Conservation (phyloP, 2,888 invertebrate species). For the Aporophyla nigra region DNA sequence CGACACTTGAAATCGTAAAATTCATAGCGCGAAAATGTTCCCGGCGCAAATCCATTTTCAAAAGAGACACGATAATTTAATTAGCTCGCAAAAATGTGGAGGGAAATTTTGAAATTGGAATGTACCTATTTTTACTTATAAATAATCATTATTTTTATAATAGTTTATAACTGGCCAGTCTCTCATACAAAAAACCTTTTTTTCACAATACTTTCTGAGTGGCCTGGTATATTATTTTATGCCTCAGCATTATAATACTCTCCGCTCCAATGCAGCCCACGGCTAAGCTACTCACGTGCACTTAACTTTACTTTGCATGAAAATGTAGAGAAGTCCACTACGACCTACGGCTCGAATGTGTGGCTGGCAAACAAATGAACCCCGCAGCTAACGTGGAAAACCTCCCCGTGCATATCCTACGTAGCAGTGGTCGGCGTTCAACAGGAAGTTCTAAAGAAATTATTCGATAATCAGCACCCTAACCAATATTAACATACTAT, state of each 20-base stretch:
- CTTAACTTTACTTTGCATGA: neutral
- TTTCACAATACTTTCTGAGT: no score
- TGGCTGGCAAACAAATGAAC: neutral
- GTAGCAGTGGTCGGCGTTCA: neutral
- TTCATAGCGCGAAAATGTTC: no score
- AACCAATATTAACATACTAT: neutral
- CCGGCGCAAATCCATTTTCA: no score
- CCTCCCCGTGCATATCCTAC: neutral
- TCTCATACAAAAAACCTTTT: no score
- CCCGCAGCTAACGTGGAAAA: neutral
- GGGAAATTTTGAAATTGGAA: no score
- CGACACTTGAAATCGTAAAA: no score
- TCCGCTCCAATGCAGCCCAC: neutral
- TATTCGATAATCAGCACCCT: neutral
- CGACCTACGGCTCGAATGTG: neutral
- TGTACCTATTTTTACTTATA: no score
- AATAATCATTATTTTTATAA: no score
- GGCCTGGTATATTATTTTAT: neutral
- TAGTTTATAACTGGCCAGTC: no score
- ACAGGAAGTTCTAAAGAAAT: neutral
- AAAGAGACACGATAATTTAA: no score
- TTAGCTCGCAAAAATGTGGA: no score
- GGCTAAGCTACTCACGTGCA: neutral
- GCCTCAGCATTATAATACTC: neutral
- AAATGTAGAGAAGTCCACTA: neutral